Percentiles rank a stretch among this genome's conserved stretches.
phyloP scores from a whole-genome alignment of 2,113 vertebrate species.

The Pipra filicauda region DNA sequence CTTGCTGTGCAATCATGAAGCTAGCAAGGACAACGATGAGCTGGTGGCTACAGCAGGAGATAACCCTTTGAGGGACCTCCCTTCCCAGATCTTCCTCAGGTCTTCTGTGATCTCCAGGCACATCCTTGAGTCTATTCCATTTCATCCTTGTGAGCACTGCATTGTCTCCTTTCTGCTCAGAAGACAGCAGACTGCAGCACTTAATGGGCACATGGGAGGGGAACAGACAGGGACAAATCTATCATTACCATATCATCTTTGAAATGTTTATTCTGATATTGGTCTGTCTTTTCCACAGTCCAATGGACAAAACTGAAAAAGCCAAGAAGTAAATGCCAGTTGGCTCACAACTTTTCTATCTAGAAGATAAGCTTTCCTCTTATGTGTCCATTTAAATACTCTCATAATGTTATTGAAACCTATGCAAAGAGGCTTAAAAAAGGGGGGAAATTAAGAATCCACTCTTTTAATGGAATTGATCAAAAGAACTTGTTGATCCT shows the following conservation, averaged over 20 bases:
- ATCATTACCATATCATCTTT: not conserved
- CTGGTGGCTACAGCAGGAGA: not conserved
- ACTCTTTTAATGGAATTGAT: not conserved
- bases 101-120: not conserved
- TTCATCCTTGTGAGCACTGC: not conserved
- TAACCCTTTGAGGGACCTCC: not conserved
- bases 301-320: not conserved
- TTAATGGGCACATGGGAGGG: fast-evolving
- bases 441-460: not conserved
- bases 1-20: not conserved
- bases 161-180: not conserved
- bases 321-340: not conserved
- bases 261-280: not conserved
- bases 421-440: not conserved
- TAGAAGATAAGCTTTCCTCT: not conserved
- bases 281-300: not conserved
- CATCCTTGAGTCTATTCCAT: not conserved
- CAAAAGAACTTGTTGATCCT: not conserved
- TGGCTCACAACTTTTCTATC: not conserved
- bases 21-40: not conserved
- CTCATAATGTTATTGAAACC: not conserved
- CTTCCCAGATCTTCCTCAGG: not conserved
- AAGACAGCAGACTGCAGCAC: not conserved
- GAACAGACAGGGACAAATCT: not conserved
- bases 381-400: not conserved